Percentiles rank a stretch among this genome's conserved stretches.
Conservation (phyloP, 2,888 invertebrate genomes). For the Smittia sp. region DNA sequence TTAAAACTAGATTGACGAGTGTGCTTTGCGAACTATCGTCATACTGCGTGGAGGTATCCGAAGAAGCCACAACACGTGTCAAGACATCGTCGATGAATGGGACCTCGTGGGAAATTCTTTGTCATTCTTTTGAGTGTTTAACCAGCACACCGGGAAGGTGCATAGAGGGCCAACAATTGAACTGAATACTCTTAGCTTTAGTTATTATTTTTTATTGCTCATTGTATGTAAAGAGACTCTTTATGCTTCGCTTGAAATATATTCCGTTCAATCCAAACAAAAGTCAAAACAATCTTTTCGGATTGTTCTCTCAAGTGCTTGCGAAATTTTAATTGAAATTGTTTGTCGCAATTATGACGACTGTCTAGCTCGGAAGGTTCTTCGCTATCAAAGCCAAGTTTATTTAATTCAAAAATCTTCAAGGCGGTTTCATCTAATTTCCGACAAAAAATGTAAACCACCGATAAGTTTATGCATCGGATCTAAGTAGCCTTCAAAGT, state of each 20-base stretch:
- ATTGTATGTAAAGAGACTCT: slow-evolving; percentile 36
- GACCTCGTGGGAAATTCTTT: neutral
- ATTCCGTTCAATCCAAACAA: neutral
- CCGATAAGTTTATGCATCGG: too few relatives aligned
- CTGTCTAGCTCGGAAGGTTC: too few relatives aligned
- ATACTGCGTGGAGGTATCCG: too few relatives aligned
- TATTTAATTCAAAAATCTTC: too few relatives aligned
- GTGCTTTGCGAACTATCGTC: too few relatives aligned
- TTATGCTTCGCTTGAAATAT: neutral
- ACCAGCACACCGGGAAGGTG: neutral
- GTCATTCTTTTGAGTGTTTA: neutral
- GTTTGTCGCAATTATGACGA: neutral
- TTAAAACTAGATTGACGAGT: too few relatives aligned
- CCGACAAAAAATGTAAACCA: too few relatives aligned
- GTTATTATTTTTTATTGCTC: slow-evolving; percentile 37
- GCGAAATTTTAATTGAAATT: neutral
- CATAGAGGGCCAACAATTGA: slow-evolving; percentile 9
- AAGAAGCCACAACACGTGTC: neutral
- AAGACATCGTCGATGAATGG: slow-evolving; percentile 1
- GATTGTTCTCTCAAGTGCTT: neutral
- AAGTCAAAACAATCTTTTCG: neutral
- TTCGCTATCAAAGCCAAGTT: too few relatives aligned
- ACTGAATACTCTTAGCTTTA: neutral
- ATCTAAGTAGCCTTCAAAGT: too few relatives aligned
- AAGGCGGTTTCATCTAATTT: too few relatives aligned